A percentile compares a stretch with the other conserved stretches of the same genome.
phyloP scores from a whole-genome alignment of 1,140 invertebrate species.

The Caenorhabditis inopinata region DNA sequence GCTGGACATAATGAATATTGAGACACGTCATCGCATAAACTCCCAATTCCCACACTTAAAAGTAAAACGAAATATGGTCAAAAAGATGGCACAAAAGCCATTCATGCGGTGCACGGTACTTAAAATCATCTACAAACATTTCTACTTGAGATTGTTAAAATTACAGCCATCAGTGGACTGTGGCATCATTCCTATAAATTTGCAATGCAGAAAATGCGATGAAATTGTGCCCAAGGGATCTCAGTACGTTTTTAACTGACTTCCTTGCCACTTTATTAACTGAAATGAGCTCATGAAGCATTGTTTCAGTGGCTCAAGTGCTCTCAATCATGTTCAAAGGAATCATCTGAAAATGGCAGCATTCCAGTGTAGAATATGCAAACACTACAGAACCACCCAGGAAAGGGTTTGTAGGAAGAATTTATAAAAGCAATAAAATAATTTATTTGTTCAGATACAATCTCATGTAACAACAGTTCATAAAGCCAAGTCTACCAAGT shows the following conservation, averaged over 20 bases:
- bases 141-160: neutral
- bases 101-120: neutral
- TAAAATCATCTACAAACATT: neutral
- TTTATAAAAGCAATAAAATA: neutral
- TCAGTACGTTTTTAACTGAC: neutral
- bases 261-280: neutral
- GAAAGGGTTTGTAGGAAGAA: slow-evolving; percentile 30
- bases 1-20: neutral
- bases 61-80: neutral
- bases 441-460: slow-evolving; percentile 30
- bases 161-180: slow-evolving; percentile 16
- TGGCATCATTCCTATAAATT: slow-evolving; percentile 9
- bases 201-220: slow-evolving; percentile 37
- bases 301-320: slow-evolving; percentile 8
- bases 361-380: slow-evolving; percentile 41
- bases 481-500: slow-evolving; percentile 28
- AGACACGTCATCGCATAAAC: neutral
- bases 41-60: neutral
- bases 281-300: neutral
- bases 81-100: neutral
- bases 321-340: slow-evolving; percentile 36
- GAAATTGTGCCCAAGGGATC: slow-evolving; percentile 26
- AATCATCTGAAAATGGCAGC: slow-evolving; percentile 44
- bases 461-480: slow-evolving; percentile 43
- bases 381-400: slow-evolving; percentile 41